These are phyloP conservation scores for Calameuta idolon DNA, from an alignment of 2,888 invertebrate species.

Conservation along the genomic window DNA sequence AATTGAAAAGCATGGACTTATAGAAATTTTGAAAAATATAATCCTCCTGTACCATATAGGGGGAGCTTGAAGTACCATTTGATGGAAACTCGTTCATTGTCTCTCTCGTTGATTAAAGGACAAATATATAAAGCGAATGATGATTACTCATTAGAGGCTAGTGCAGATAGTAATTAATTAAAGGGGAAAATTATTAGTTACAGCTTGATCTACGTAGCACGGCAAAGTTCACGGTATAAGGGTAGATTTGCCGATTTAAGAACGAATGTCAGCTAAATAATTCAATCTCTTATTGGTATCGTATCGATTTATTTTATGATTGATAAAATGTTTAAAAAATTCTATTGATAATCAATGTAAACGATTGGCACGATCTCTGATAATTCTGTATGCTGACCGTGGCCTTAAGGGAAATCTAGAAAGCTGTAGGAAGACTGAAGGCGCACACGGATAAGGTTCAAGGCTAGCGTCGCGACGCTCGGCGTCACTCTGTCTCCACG, in stretches of 20 bases:
- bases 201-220: background rate
- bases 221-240: background rate
- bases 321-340: background rate
- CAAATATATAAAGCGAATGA: background rate
- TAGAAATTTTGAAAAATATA: background rate
- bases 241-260: background rate
- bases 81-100: background rate
- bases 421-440: slow-evolving; percentile 28
- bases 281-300: no score
- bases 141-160: background rate
- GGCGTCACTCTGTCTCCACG: slow-evolving; percentile 54
- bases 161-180: background rate
- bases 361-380: background rate
- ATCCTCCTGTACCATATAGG: background rate
- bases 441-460: slow-evolving; percentile 9
- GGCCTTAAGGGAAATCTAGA: slow-evolving; percentile 52
- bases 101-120: background rate
- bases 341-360: background rate
- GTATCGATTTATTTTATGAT: no score
- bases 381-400: slow-evolving; percentile 38
- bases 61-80: background rate
- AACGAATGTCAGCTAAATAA: no score
- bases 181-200: background rate
- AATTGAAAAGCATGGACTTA: background rate
- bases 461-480: slow-evolving; percentile 28